Conservation (phyloP, 2,888 invertebrate genomes). For the Cremastinae sp. region DNA sequence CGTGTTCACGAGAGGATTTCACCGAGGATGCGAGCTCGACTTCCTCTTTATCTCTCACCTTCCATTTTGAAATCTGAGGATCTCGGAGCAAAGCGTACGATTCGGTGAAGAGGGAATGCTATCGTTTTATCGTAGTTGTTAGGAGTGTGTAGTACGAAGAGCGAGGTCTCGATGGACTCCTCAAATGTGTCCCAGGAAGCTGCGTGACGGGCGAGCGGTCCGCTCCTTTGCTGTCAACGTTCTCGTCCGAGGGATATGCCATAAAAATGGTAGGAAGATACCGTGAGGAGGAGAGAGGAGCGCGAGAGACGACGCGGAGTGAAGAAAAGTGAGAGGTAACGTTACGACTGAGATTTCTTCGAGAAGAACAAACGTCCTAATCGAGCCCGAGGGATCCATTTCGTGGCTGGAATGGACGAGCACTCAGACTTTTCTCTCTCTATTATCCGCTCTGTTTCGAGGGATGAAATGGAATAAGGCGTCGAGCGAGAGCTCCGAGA, state of each 20-base stretch:
- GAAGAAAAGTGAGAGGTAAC: constrained; percentile 40
- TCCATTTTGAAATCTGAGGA: constrained; percentile 3
- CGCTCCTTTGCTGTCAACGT: constrained; percentile 51
- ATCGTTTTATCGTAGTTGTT: constrained; percentile 43
- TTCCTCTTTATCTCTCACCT: constrained; percentile 26
- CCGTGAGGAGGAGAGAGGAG: constrained; percentile 13
- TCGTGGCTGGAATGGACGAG: constrained; percentile 68
- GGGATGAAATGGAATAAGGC: constrained; percentile 43
- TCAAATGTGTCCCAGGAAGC: constrained; percentile 36
- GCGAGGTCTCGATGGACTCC: constrained; percentile 59
- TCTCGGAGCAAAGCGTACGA: not conserved
- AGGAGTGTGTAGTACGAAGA: constrained; percentile 25
- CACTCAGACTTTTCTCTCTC: constrained; percentile 40
- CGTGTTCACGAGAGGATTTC: not conserved
- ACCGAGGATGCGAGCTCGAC: constrained; percentile 9
- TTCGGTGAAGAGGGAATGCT: constrained; percentile 5
- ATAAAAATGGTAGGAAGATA: constrained; percentile 34
- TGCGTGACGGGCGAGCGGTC: constrained; percentile 46
- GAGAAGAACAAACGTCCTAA: constrained; percentile 66
- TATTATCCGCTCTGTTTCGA: constrained; percentile 37
- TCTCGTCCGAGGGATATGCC: constrained; percentile 7
- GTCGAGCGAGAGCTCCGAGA: constrained; percentile 53
- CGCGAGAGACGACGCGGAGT: constrained; percentile 34
- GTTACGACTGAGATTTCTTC: constrained; percentile 60
- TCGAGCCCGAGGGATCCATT: constrained; percentile 71